These are phyloP conservation scores for Hirtodrosophila confusa DNA, from an alignment of 2,888 invertebrate genomes.

Conservation along the genomic window DNA sequence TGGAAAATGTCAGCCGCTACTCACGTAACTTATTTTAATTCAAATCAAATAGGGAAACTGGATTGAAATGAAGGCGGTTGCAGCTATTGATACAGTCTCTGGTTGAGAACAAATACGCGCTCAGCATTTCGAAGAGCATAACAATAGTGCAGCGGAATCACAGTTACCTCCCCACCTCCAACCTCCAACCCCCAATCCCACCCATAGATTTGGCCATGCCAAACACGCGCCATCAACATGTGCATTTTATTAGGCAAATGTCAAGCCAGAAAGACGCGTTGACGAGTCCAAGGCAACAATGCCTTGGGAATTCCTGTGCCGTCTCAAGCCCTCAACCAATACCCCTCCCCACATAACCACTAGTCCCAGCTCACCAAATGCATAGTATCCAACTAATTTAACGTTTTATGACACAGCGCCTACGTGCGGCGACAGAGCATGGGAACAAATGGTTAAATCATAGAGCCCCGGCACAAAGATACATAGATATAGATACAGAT, in stretches of 20 bases:
- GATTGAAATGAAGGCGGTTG: slow-evolving; percentile 58
- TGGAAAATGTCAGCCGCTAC: slow-evolving; percentile 68
- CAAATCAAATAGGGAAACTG: slow-evolving; percentile 69
- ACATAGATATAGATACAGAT: background rate
- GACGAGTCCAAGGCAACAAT: slow-evolving; percentile 47
- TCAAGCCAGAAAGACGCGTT: slow-evolving; percentile 40
- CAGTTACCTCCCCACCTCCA: slow-evolving; percentile 1
- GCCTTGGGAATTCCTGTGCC: slow-evolving; percentile 56
- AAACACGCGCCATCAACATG: slow-evolving; percentile 77
- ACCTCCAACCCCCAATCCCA: no score
- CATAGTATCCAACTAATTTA: slow-evolving; percentile 74
- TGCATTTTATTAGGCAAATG: slow-evolving; percentile 74
- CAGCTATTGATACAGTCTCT: slow-evolving; percentile 35
- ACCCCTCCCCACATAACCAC: background rate
- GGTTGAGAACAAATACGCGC: slow-evolving; percentile 22
- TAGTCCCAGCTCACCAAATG: slow-evolving; percentile 29
- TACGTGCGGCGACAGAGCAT: slow-evolving; percentile 68
- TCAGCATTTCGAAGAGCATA: slow-evolving; percentile 39
- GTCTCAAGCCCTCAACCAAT: background rate
- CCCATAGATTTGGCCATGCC: slow-evolving; percentile 55
- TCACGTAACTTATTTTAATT: slow-evolving; percentile 79
- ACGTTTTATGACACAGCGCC: slow-evolving; percentile 73
- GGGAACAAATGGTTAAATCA: slow-evolving; percentile 74
- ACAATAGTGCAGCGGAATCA: slow-evolving; percentile 48
- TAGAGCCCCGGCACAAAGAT: slow-evolving; percentile 43